Percentiles rank a stretch among this genome's conserved stretches.
phyloP scores from a whole-genome alignment of 2,113 vertebrate species.

The Aythya baeri region DNA sequence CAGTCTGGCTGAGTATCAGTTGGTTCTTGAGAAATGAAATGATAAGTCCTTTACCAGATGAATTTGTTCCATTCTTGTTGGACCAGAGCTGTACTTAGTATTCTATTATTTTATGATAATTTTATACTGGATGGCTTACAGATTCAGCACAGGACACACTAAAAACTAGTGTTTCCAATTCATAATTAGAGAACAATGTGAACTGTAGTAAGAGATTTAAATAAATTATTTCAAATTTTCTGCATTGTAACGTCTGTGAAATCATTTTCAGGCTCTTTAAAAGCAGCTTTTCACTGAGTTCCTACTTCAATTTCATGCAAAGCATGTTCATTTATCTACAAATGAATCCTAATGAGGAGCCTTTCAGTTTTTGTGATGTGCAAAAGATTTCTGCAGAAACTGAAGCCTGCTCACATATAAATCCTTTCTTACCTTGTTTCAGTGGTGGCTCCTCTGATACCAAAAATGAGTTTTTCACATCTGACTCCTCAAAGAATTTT shows the following conservation, averaged over 20 bases:
- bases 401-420: neutral
- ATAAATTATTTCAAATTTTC: conserved; percentile 51
- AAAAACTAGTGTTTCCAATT: neutral
- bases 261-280: conserved; percentile 35
- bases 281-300: conserved; percentile 33
- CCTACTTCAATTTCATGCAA: conserved; percentile 49
- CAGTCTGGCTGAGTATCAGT: neutral
- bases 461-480: conserved; percentile 54
- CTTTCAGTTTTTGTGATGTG: conserved; percentile 40
- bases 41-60: neutral
- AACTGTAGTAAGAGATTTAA: conserved; percentile 23
- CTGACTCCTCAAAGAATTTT: conserved; percentile 44
- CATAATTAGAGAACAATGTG: neutral
- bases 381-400: conserved; percentile 43
- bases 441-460: conserved; percentile 35
- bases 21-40: neutral
- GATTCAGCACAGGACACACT: neutral
- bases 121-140: neutral
- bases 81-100: neutral
- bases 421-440: conserved; percentile 38
- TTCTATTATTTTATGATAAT: conserved; percentile 26
- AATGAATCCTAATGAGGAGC: conserved; percentile 49
- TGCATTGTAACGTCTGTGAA: conserved; percentile 19
- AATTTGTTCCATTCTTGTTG: neutral
- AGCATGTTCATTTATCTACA: conserved; percentile 34